Conservation (phyloP, 2,797 vertebrate genomes). For the Pangasius djambal region DNA sequence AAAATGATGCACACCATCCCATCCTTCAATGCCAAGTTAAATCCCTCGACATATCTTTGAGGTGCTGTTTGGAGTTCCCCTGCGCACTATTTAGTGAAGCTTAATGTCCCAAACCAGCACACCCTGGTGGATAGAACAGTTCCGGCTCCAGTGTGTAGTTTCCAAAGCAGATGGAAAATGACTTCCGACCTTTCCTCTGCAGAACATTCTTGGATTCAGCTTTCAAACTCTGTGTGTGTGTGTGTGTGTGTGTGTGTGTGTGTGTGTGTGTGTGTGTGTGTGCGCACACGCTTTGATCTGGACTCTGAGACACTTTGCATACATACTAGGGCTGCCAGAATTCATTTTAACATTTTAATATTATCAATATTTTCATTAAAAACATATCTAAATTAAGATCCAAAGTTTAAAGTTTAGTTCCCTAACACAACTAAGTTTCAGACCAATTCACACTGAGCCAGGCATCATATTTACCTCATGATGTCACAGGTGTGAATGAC, state of each 20-base stretch:
- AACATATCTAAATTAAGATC: neutral
- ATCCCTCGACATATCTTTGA: neutral
- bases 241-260: constrained; percentile 12
- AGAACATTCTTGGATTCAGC: constrained; percentile 44
- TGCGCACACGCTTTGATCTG: neutral
- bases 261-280: constrained; percentile 46
- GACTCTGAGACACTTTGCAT: neutral
- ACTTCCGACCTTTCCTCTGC: constrained; percentile 46
- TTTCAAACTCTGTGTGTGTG: constrained; percentile 48
- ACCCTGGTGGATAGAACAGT: neutral
- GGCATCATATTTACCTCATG: neutral
- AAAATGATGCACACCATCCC: neutral
- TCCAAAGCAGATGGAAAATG: constrained; percentile 31
- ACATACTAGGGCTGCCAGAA: neutral
- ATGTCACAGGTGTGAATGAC: neutral
- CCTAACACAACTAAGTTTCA: neutral
- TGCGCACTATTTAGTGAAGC: neutral
- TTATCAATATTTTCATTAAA: neutral
- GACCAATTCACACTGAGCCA: neutral
- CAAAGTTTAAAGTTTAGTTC: neutral
- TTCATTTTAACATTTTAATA: neutral
- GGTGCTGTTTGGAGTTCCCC: neutral
- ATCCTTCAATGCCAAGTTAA: neutral
- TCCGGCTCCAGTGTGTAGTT: neutral
- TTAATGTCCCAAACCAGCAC: neutral